Evolutionary conservation across 2,113 vertebrate genomes (phyloP).

Genomic region (Mola mola): DNA sequence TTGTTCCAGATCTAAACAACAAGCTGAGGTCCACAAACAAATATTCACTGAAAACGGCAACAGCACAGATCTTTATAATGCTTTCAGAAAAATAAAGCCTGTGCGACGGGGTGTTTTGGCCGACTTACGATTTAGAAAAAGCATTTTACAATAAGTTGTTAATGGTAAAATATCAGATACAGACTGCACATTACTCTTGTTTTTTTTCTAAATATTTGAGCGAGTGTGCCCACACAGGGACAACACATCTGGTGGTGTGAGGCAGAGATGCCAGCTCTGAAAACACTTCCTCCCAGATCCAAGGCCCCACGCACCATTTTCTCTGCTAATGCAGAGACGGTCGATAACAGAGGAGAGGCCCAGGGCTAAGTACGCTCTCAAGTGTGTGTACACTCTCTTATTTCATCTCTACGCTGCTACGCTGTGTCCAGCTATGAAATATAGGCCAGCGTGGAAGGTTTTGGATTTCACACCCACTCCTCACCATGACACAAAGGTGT

Average conservation of each 20-base stretch:
- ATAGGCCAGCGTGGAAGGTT: conserved; percentile 49
- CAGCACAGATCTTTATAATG: too few species aligned
- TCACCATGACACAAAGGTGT: conserved; percentile 30
- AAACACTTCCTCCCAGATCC: conserved; percentile 44
- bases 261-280: conserved; percentile 31
- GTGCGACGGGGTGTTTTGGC: too few species aligned
- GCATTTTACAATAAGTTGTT: too few species aligned
- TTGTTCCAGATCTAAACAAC: too few species aligned
- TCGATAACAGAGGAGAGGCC: conserved; percentile 55
- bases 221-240: too few species aligned
- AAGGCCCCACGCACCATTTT: conserved; percentile 53
- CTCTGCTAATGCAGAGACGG: conserved; percentile 56
- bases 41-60: too few species aligned
- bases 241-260: conserved; percentile 11
- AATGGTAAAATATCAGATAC: too few species aligned
- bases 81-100: too few species aligned
- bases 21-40: too few species aligned
- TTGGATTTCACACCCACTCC: conserved; percentile 55
- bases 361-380: conserved; percentile 46
- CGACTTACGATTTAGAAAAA: too few species aligned
- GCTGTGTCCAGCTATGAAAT: conserved; percentile 46
- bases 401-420: conserved; percentile 32
- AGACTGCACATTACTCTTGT: too few species aligned
- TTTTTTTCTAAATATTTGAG: too few species aligned
- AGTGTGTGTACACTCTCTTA: conserved; percentile 50